A percentile compares a stretch with the other conserved stretches of the same genome.
Evolutionary conservation across 2,888 invertebrate genomes (phyloP).

Genomic region (Macropis europaea): DNA sequence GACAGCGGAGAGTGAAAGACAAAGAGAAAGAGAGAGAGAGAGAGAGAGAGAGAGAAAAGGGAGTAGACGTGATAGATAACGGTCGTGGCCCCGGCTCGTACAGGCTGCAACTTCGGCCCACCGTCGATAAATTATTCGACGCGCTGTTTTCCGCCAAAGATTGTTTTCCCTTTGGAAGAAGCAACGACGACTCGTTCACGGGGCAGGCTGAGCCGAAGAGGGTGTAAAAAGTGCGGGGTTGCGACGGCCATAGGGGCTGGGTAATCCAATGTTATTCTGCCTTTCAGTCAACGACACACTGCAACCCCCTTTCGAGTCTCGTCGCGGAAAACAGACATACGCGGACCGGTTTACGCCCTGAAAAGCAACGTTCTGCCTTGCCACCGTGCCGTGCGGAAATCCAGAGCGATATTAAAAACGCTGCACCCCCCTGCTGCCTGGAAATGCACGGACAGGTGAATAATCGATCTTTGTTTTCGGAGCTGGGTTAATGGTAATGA

Average conservation of each 20-base stretch:
- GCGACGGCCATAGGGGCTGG: slow-evolving; percentile 33
- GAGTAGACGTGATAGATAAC: slow-evolving; percentile 71
- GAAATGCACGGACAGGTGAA: too few species aligned
- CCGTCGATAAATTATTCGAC: slow-evolving; percentile 68
- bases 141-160: slow-evolving; percentile 69
- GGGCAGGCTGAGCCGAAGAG: slow-evolving; percentile 21
- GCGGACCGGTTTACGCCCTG: background rate
- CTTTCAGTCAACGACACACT: slow-evolving; percentile 53
- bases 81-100: slow-evolving; percentile 59
- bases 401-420: background rate
- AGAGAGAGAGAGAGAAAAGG: slow-evolving; percentile 11
- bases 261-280: slow-evolving; percentile 63
- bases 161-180: slow-evolving; percentile 62
- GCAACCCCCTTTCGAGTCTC: slow-evolving; percentile 8
- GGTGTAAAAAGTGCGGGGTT: slow-evolving; percentile 48
- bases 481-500: background rate
- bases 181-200: background rate
- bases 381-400: background rate
- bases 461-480: background rate
- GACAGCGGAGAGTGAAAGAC: background rate
- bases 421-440: too few species aligned
- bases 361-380: background rate
- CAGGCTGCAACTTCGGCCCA: slow-evolving; percentile 59
- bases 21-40: slow-evolving; percentile 4
- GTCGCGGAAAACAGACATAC: background rate